phyloP scores from a whole-genome alignment of 2,888 invertebrate genomes.

The Allophyes oxyacanthae region DNA sequence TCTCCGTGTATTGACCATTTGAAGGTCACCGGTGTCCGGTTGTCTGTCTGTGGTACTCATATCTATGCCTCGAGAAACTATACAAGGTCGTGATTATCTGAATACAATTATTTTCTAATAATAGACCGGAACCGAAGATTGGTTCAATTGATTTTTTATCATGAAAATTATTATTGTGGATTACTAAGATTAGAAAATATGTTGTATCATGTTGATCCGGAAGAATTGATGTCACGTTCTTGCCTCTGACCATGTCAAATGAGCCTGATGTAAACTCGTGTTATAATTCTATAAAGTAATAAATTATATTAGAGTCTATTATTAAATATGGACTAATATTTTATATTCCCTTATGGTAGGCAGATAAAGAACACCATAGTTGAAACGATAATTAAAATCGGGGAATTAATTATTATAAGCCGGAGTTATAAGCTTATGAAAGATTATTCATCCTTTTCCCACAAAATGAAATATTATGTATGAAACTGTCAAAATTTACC shows the following conservation, averaged over 20 bases:
- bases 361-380: no score
- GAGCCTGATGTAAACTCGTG: no score
- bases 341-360: no score
- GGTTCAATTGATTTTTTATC: constrained; percentile 27
- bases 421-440: no score
- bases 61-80: constrained; percentile 3
- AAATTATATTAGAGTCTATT: no score
- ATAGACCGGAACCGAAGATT: constrained; percentile 28
- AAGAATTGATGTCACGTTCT: constrained; percentile 1
- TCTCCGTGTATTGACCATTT: constrained; percentile 12
- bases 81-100: constrained; percentile 32
- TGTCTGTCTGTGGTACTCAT: constrained; percentile 14
- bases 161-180: constrained; percentile 19
- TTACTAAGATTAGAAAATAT: neutral
- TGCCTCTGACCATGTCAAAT: neutral
- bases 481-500: no score
- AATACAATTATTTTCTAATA: constrained; percentile 24
- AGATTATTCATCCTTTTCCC: no score
- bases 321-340: no score
- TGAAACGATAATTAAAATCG: no score
- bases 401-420: no score
- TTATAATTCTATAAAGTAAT: no score
- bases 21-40: constrained; percentile 37
- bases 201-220: neutral
- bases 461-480: no score